Base-by-base conservation (phyloP, 2,113 vertebrate genomes). In the Uria aalge region DNA sequence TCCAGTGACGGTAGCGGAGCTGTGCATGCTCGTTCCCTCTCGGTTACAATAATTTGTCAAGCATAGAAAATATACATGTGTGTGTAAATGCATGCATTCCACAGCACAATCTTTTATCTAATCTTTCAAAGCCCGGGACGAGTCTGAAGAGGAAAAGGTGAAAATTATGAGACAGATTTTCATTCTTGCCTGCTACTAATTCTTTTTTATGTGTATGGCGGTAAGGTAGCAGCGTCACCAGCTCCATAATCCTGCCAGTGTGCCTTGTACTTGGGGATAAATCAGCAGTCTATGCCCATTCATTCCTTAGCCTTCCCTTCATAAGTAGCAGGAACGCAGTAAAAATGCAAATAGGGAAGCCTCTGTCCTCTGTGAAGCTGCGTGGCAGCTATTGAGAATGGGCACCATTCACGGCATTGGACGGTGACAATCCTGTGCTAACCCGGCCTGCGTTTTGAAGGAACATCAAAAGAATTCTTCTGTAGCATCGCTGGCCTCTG, bases 301-400 rank as follows among this genome's bases (percentile, higher is more conserved):
- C 92, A 85, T 85, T 79, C 85, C 59, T 83, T 83, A 53, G 66
- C 23, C 53, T 79, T 92, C 59, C 78, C 85, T 90, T 85, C 85
- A 21, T 85, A 69, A 96, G 90, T 15, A 85, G 68, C 1, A 0
- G 47, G 85, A 71, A 90, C 3, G 1, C 95, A 73, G 57, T 81
- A 50, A 84, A 95, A 96, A 94, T 85, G 57, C 85, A 85, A 92
- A 95, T 85, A 91, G 81, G 92, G 77, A 85, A 75, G 93, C 23
- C 67, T 96, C 95, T 96, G 96, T 96, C 36, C 76, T 93, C 93
- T 92, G 77, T 85, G 81, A 62, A 93, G 85, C 62, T 88, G 76
- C 40, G 75, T 41, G 85, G 94, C 85, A 72, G 63, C 71, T 26
- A 30, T 12, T 82, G 90, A 95, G 92, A 91, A 68, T n/a, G 77